Evolutionary conservation across 2,113 vertebrate genomes (phyloP).

Genomic region (Rhynchopsitta pachyrhyncha): DNA sequence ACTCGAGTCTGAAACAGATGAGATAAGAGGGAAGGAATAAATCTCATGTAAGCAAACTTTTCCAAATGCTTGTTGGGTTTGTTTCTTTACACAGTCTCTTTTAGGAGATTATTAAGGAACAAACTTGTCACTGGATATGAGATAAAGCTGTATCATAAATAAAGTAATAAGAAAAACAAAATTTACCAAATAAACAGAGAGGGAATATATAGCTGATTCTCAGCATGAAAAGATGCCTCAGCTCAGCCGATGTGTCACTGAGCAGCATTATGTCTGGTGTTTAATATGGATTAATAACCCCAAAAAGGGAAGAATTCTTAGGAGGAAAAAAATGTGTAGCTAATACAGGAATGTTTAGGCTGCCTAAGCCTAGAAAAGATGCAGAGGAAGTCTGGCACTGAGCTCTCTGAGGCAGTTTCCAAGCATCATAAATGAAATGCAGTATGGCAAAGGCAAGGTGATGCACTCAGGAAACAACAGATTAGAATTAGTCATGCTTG

Average conservation of each 20-base stretch:
- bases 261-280: conserved; percentile 27
- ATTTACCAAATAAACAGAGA: conserved; percentile 49
- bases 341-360: conserved; percentile 5
- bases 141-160: conserved; percentile 61
- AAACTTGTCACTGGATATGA: conserved; percentile 36
- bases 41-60: conserved; percentile 45
- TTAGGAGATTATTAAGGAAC: conserved; percentile 60
- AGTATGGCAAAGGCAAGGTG: conserved; percentile 49
- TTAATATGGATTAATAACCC: conserved; percentile 59
- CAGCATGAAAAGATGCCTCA: conserved; percentile 49
- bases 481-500: conserved; percentile 53
- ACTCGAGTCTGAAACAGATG: conserved; percentile 9
- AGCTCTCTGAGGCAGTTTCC: conserved; percentile 21
- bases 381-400: background rate
- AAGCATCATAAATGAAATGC: conserved; percentile 36
- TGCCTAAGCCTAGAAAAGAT: conserved; percentile 16
- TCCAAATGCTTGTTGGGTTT: conserved; percentile 27
- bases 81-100: conserved; percentile 17
- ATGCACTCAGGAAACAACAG: conserved; percentile 46
- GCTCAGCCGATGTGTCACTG: conserved; percentile 44
- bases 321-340: conserved; percentile 29
- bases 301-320: background rate
- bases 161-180: conserved; percentile 42
- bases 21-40: conserved; percentile 26
- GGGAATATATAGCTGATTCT: conserved; percentile 41